A percentile compares a stretch with the other conserved stretches of the same genome.
Conservation (phyloP, 1,140 invertebrate genomes). For the Bradysia coprophila region DNA sequence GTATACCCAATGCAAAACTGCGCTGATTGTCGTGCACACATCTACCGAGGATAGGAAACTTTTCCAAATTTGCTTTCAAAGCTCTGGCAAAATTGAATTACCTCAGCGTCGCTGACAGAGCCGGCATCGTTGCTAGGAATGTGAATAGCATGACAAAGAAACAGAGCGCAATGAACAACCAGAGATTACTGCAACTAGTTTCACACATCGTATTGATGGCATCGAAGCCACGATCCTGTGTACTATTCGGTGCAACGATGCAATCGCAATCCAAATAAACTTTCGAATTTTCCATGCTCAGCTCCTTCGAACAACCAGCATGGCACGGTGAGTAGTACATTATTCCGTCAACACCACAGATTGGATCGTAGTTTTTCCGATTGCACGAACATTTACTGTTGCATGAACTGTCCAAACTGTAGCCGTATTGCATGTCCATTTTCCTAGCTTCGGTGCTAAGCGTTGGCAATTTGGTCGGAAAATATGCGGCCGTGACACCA, state of each 20-base stretch:
- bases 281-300: slow-evolving; percentile 16
- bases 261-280: slow-evolving; percentile 37
- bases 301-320: slow-evolving; percentile 47
- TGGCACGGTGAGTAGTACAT: slow-evolving; percentile 73
- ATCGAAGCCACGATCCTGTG: slow-evolving; percentile 21
- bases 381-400: slow-evolving; percentile 44
- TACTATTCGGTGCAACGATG: slow-evolving; percentile 12
- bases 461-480: slow-evolving; percentile 3
- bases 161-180: slow-evolving; percentile 42
- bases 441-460: background rate
- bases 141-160: slow-evolving; percentile 58
- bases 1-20: slow-evolving; percentile 70
- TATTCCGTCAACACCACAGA: slow-evolving; percentile 56
- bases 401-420: slow-evolving; percentile 27
- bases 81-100: no score
- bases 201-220: slow-evolving; percentile 42
- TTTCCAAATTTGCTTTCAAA: no score
- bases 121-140: slow-evolving; percentile 59
- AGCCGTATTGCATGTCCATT: background rate
- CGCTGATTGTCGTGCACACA: slow-evolving; percentile 65
- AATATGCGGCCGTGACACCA: slow-evolving; percentile 20
- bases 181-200: slow-evolving; percentile 39
- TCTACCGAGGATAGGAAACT: slow-evolving; percentile 21
- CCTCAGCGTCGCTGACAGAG: slow-evolving; percentile 55
- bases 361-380: slow-evolving; percentile 31